These are phyloP conservation scores for Zeuzera pyrina DNA, from an alignment of 2,888 invertebrate species.

Conservation along the genomic window DNA sequence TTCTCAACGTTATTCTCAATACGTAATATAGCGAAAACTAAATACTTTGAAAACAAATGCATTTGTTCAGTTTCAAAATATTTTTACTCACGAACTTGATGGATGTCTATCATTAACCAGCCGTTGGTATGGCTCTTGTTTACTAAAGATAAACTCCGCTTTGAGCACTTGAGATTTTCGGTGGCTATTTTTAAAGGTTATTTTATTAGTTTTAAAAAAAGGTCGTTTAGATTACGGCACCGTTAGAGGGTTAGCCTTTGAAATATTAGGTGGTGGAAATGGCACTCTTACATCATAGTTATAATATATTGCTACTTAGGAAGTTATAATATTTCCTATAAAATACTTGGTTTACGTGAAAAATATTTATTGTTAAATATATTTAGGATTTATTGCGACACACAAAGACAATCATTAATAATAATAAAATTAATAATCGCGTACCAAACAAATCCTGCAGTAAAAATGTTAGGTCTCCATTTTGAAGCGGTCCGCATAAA, in stretches of 20 bases:
- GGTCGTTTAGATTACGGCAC: conserved; percentile 67
- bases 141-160: conserved; percentile 40
- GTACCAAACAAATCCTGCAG: too few species aligned
- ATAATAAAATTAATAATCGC: too few species aligned
- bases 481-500: neutral
- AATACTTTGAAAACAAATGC: conserved; percentile 39
- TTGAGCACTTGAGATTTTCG: conserved; percentile 57
- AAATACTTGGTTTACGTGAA: too few species aligned
- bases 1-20: too few species aligned
- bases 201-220: conserved; percentile 71
- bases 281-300: conserved; percentile 16
- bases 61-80: conserved; percentile 26
- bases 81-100: conserved; percentile 46
- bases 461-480: too few species aligned
- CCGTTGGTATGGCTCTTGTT: conserved; percentile 45
- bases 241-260: conserved; percentile 52
- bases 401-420: too few species aligned
- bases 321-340: too few species aligned
- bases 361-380: too few species aligned
- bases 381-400: too few species aligned
- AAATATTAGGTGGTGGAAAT: conserved; percentile 57
- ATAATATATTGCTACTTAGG: too few species aligned
- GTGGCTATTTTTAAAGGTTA: conserved; percentile 68
- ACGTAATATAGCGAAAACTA: too few species aligned
- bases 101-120: conserved; percentile 50